phyloP scores from a whole-genome alignment of 2,888 invertebrate genomes.

The Cistogaster globosa region DNA sequence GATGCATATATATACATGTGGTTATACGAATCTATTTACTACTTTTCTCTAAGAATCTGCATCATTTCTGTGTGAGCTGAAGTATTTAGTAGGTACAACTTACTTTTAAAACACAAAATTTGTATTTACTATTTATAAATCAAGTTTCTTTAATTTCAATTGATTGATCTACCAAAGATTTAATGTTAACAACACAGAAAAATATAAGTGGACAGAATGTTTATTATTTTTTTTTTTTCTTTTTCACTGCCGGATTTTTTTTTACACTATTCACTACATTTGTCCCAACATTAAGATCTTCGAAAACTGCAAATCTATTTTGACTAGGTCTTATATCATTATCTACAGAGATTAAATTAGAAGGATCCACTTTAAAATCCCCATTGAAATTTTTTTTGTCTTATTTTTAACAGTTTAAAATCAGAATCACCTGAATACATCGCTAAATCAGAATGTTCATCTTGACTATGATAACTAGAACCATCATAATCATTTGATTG shows the following conservation, averaged over 20 bases:
- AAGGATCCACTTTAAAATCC: background rate
- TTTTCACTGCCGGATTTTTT: background rate
- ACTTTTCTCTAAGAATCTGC: too few relatives aligned
- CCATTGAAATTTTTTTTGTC: background rate
- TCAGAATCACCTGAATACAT: background rate
- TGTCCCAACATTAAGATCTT: constrained; percentile 1
- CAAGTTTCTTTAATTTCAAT: background rate
- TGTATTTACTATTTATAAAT: constrained; percentile 6
- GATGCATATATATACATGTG: too few relatives aligned
- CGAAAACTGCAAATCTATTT: constrained; percentile 1
- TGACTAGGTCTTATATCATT: background rate
- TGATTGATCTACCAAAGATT: background rate
- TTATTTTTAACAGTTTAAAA: background rate
- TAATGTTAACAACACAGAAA: background rate
- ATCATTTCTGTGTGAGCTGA: background rate
- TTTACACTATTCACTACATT: background rate
- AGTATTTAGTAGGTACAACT: background rate
- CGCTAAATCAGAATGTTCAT: background rate
- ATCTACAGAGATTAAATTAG: background rate
- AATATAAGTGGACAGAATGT: constrained; percentile 16
- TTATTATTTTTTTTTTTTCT: background rate
- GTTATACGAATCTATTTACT: too few relatives aligned
- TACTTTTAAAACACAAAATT: background rate
- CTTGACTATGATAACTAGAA: background rate
- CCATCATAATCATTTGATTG: background rate